Evolutionary conservation across 1,140 invertebrate genomes (phyloP).

Genomic region (Zaprionus tsacasi): DNA sequence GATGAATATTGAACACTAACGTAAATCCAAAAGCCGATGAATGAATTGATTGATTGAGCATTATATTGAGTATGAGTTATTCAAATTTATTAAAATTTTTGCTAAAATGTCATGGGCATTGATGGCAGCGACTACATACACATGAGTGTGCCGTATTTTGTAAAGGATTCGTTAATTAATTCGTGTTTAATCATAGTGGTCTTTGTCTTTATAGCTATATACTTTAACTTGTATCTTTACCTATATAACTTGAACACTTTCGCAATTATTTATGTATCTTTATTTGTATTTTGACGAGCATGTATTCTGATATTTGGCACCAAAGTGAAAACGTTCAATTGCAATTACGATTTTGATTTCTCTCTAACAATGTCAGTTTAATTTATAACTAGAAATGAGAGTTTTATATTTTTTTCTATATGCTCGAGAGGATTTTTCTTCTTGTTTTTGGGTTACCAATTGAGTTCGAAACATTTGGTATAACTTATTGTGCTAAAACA

Average conservation of each 20-base stretch:
- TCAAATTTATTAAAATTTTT: constrained; percentile 82
- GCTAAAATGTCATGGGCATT: constrained; percentile 61
- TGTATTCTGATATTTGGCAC: constrained; percentile 60
- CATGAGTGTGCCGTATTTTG: constrained; percentile 46
- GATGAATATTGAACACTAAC: constrained; percentile 32
- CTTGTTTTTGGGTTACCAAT: constrained; percentile 32
- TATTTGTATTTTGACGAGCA: constrained; percentile 48
- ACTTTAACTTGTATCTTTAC: constrained; percentile 24
- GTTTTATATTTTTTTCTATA: constrained; percentile 10
- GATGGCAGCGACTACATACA: constrained; percentile 26
- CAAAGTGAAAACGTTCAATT: constrained; percentile 63
- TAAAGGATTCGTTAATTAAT: constrained; percentile 44
- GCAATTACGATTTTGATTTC: constrained; percentile 45
- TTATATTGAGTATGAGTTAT: constrained; percentile 67
- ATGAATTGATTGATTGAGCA: constrained; percentile 28
- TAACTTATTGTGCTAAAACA: constrained; percentile 71
- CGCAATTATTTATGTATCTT: constrained; percentile 45
- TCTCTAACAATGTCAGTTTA: constrained; percentile 49
- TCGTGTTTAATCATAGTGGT: constrained; percentile 32
- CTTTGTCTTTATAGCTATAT: constrained; percentile 52
- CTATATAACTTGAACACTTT: constrained; percentile 52
- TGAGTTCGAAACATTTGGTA: constrained; percentile 22
- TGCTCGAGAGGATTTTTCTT: constrained; percentile 16
- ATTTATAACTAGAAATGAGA: constrained; percentile 51
- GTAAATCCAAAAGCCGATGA: constrained; percentile 46